Evolutionary conservation across 1,140 invertebrate species (phyloP), one percentile per base, ranked within the genome.

Genomic region (Sycobia sp.): DNA sequence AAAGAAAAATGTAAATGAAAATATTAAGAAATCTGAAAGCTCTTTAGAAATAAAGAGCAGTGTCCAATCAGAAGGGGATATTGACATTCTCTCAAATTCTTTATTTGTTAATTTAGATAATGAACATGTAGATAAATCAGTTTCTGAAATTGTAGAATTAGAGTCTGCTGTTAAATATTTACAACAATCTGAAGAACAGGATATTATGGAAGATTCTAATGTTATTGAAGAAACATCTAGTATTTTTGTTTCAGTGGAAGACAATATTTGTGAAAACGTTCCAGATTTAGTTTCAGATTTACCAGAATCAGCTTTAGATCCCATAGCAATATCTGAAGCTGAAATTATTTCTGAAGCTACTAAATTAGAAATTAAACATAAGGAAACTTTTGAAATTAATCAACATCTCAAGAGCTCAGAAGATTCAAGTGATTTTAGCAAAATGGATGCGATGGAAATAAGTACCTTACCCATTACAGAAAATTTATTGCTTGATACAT

Each of bases 321-420:
- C 78, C 14, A 81, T 82, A 36, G 73, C 76, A 0, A 82, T 80
- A 62, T 82, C 79, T 0, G 80, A 82, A 67, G 78, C 79, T 20
- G 79, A 82, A 67, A 81, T 82, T 4, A 81, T 81, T 41, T 76
- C 76, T 14, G 79, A 81, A 55, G 79, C 79, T n/a, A 75, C 72
- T 11, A 81, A 81, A 68, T 61, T 81, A 23, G 78, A 81, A 55
- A 81, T 60, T 20, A 79, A 82, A 34, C 69, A 63, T 0, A 72
- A 80, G 65, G 67, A 67, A 34, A 70, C 71, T 67, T 13, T 74
- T 7, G 41, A 46, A 57, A 53, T 68, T 8, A 66, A 67, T 10
- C 59, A 64, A 8, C 67, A 72, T 9, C 38, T 67, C 41, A 67
- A 67, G 53, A 54, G 32, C 2, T 27, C 38, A 16, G 46, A 54